phyloP scores from a whole-genome alignment of 2,888 invertebrate species.

The Sphecodes monilicornis region DNA sequence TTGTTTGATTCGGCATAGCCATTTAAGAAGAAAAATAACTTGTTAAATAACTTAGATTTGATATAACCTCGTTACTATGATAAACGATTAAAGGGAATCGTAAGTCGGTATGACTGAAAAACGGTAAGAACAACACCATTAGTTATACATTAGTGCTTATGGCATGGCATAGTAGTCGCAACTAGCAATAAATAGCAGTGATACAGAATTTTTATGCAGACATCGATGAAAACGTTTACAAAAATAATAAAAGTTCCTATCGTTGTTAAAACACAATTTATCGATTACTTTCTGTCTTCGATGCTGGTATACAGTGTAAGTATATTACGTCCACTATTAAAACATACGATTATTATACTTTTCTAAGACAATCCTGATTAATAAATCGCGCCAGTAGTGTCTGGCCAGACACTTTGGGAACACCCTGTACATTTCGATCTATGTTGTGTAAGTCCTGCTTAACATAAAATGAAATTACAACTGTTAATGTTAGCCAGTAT shows the following conservation, averaged over 20 bases:
- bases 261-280: background rate
- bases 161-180: conserved; percentile 10
- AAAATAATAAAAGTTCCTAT: background rate
- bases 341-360: background rate
- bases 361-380: background rate
- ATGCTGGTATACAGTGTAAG: background rate
- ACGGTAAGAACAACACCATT: background rate
- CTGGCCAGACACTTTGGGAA: background rate
- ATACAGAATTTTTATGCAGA: background rate
- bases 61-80: background rate
- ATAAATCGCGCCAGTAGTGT: background rate
- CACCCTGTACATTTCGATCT: background rate
- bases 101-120: background rate
- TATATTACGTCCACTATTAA: background rate
- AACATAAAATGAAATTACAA: background rate
- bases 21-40: background rate
- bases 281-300: background rate
- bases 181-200: background rate
- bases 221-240: background rate
- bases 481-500: background rate
- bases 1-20: background rate
- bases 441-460: background rate
- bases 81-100: background rate
- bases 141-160: background rate
- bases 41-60: background rate